Evolutionary conservation across 2,888 invertebrate species (phyloP), one percentile per base, ranked within the genome.

Genomic region (Masnerella sp.): DNA sequence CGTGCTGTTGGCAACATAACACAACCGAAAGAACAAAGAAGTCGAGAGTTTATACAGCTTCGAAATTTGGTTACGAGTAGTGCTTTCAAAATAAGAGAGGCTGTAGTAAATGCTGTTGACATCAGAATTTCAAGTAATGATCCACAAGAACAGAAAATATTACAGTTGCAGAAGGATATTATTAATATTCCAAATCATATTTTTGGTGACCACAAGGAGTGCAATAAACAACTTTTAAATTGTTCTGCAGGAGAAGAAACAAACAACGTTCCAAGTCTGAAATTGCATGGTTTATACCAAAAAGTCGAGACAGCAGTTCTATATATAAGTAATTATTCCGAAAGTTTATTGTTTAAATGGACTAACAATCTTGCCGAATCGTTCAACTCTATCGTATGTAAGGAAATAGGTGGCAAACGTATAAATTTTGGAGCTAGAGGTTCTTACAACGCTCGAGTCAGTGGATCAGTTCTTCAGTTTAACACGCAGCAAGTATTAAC

Each of bases 401-500:
- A 71, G 32, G 4, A 15, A 2, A 68, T 67, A 5, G 62, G 62
- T 7, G 71, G 68, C 0, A 75, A 75, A 12, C 34, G 59, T 20
- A 28, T 45, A 2, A n/a, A 49, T 22, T 61, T 61, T 32, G 49
- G 61, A 12, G 40, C 49, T 18, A 28, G 49, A 45, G 38, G 40
- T 2, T 49, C 49, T 1, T 61, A 61, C 11, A 17, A 51, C 40
- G 61, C 38, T 17, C 32, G 51, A 20, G 51, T 51, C 5, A 14
- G 42, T 42, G 69, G 62, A 28, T 47, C 74, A 2, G 74, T 65
- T n/a, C 1, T 74, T 0, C 69, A 74, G 8, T 73, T 58, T 9
- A 72, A 72, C 36, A 61, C 65, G 1, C 65, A 65, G 18, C 9
- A 58, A 8, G 25, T 67, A 28, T 22, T 67, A 17, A 40, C 40